Conservation (phyloP, 2,797 vertebrate species). For the Margarornis squamiger region DNA sequence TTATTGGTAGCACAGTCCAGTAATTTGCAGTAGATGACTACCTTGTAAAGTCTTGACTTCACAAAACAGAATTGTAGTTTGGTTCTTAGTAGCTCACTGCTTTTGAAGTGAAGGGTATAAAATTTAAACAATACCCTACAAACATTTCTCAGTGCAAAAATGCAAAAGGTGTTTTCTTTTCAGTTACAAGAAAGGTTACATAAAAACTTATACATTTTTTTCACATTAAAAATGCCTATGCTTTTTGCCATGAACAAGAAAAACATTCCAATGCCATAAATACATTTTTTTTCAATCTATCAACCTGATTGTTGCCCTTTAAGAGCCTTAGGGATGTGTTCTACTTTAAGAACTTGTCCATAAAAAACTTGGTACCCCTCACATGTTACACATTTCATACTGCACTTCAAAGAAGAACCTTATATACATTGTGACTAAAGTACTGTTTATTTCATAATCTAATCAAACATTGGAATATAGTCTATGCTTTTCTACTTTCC, state of each 20-base stretch:
- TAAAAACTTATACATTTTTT: conserved; percentile 5
- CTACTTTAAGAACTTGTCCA: conserved; percentile 3
- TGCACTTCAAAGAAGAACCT: conserved; percentile 63
- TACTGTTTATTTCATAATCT: conserved; percentile 73
- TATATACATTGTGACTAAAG: conserved; percentile 63
- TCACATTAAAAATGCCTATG: not conserved
- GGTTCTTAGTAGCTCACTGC: not conserved
- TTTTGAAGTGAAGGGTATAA: conserved; percentile 12
- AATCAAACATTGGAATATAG: conserved; percentile 70
- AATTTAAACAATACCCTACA: not conserved
- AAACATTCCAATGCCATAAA: conserved; percentile 17
- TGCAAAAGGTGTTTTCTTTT: conserved; percentile 7
- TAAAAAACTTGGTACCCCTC: conserved; percentile 47
- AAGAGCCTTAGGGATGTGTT: not conserved
- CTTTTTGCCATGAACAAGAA: not conserved
- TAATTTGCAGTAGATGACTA: not conserved
- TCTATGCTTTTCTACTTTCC: conserved; percentile 70
- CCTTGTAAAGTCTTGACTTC: not conserved
- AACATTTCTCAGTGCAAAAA: conserved; percentile 38
- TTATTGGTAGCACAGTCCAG: not conserved
- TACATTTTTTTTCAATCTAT: not conserved
- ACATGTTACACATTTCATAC: conserved; percentile 33
- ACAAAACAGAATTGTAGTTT: not conserved
- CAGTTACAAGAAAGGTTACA: not conserved
- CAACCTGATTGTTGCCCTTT: not conserved